phyloP scores from a whole-genome alignment of 2,888 invertebrate genomes.

The Tiphia femorata region DNA sequence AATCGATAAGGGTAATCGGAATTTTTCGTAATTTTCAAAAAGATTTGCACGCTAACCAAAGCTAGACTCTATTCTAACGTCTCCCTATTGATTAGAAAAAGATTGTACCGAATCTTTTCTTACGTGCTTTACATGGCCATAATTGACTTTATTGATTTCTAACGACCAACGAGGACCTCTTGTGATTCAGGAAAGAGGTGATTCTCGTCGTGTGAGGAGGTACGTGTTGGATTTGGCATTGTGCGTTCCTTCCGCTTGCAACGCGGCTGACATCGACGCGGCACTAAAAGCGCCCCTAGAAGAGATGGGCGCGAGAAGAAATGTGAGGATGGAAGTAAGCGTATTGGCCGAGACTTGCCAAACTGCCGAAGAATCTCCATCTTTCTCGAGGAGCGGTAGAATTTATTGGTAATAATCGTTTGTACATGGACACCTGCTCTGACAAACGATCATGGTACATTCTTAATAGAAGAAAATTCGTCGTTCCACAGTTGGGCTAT shows the following conservation, averaged over 20 bases:
- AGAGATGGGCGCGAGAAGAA: constrained; percentile 56
- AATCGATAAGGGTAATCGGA: constrained; percentile 47
- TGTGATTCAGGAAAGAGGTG: constrained; percentile 50
- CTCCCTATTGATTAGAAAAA: too few relatives aligned
- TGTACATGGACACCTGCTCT: too few relatives aligned
- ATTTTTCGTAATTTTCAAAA: neutral
- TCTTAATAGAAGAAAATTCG: too few relatives aligned
- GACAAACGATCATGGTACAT: neutral
- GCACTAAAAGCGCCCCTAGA: constrained; percentile 69
- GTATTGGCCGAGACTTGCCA: constrained; percentile 47
- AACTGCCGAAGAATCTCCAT: constrained; percentile 36
- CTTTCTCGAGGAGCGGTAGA: constrained; percentile 33
- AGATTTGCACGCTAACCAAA: neutral
- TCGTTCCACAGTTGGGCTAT: too few relatives aligned
- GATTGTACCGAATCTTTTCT: too few relatives aligned
- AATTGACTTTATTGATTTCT: too few relatives aligned
- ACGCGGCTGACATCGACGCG: constrained; percentile 71
- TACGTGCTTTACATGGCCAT: too few relatives aligned
- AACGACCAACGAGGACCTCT: too few relatives aligned
- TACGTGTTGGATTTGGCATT: constrained; percentile 69
- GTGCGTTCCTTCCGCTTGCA: constrained; percentile 76
- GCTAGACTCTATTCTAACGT: neutral
- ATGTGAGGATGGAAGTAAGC: constrained; percentile 36
- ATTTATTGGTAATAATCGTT: constrained; percentile 43
- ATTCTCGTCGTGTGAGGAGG: constrained; percentile 45